Conservation (phyloP, 1,140 invertebrate genomes). For the Wiebesia pumilae region DNA sequence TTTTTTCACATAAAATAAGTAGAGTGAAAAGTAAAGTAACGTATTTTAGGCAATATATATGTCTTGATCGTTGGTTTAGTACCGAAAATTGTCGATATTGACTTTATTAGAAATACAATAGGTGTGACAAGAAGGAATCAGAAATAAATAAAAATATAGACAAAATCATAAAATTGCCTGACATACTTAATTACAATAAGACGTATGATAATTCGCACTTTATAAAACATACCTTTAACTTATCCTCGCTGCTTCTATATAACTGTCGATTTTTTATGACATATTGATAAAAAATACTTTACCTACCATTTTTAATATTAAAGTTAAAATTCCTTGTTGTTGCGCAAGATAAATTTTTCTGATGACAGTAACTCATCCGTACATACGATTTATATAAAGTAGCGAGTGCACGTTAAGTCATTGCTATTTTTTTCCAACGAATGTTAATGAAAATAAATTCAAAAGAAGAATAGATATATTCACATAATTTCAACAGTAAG, state of each 20-base stretch:
- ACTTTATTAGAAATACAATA: too few species aligned
- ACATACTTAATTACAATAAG: too few species aligned
- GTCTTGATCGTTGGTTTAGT: too few species aligned
- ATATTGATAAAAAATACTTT: background rate
- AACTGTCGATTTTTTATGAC: background rate
- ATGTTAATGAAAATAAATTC: background rate
- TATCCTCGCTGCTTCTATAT: background rate
- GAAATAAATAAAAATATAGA: too few species aligned
- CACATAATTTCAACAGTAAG: too few species aligned
- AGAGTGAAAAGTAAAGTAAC: too few species aligned
- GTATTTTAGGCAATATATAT: too few species aligned
- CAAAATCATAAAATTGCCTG: too few species aligned
- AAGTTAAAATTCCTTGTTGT: background rate
- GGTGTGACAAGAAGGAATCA: too few species aligned
- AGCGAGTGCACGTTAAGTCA: background rate
- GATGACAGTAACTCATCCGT: background rate
- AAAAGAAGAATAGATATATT: too few species aligned
- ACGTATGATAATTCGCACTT: background rate
- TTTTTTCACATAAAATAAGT: too few species aligned
- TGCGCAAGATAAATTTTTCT: background rate
- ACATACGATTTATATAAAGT: background rate
- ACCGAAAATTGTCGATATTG: too few species aligned
- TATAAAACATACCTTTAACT: background rate
- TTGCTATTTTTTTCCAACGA: background rate
- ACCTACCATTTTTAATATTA: background rate